Evolutionary conservation across 1,140 invertebrate species (phyloP).

Genomic region (Yoshiicerus persimilis): DNA sequence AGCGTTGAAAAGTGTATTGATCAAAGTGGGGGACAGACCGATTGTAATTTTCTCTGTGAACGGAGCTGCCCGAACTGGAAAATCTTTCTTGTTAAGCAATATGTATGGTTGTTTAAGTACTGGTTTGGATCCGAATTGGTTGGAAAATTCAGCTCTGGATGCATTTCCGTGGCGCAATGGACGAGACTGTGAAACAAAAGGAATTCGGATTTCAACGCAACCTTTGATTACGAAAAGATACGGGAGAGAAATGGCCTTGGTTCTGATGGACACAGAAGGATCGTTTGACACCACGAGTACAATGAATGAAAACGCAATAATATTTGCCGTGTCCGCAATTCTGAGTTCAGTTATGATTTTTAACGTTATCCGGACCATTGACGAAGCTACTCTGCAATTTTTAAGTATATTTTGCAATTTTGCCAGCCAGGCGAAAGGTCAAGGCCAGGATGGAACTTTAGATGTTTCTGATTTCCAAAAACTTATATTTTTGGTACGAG

Average conservation of each 20-base stretch:
- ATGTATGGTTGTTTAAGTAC: background rate
- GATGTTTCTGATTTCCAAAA: background rate
- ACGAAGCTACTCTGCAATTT: constrained; percentile 59
- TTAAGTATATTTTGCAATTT: background rate
- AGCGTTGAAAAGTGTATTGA: background rate
- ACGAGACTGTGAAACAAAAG: constrained; percentile 61
- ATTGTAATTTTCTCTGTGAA: background rate
- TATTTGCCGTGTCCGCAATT: constrained; percentile 58
- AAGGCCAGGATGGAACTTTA: background rate
- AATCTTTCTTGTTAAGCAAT: background rate
- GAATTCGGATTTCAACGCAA: constrained; percentile 63
- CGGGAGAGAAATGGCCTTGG: constrained; percentile 55
- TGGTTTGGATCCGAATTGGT: constrained; percentile 52
- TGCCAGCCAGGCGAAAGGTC: background rate
- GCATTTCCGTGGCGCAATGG: constrained; percentile 61
- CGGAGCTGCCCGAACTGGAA: background rate
- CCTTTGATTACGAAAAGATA: constrained; percentile 56
- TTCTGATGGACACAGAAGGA: constrained; percentile 67
- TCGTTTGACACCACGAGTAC: constrained; percentile 65
- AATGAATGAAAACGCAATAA: constrained; percentile 64
- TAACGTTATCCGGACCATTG: constrained; percentile 57
- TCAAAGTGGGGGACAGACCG: background rate
- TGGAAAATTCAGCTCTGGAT: constrained; percentile 54
- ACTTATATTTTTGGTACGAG: background rate
- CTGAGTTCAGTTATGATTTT: constrained; percentile 51